Conservation (phyloP, 2,797 vertebrate species). For the Pangasius sanitwongsei region DNA sequence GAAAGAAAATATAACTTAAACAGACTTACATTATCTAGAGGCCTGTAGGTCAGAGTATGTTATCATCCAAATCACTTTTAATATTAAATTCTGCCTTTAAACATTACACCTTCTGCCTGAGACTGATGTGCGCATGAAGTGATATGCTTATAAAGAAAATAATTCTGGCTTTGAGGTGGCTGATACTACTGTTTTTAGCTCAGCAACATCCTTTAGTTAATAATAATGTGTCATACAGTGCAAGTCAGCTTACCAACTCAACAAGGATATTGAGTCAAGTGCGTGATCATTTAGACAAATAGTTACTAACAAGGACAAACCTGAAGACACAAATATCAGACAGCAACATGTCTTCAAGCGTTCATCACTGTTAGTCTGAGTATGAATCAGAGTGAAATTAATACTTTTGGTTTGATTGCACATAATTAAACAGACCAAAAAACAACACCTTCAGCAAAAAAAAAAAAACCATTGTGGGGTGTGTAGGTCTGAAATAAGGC, state of each 20-base stretch:
- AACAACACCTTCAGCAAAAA: neutral
- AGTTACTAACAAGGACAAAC: neutral
- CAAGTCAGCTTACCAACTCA: neutral
- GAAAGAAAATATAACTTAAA: neutral
- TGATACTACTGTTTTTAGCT: neutral
- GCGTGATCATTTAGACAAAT: neutral
- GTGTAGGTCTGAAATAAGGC: neutral
- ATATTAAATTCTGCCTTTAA: neutral
- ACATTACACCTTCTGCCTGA: neutral
- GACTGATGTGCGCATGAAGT: too few species aligned
- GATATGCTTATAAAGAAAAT: neutral
- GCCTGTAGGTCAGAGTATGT: neutral
- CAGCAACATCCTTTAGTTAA: neutral
- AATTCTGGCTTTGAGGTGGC: neutral
- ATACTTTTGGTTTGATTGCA: neutral
- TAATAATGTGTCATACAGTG: neutral
- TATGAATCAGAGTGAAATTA: neutral
- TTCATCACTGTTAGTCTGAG: neutral
- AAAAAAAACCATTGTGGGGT: neutral
- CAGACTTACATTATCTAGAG: neutral
- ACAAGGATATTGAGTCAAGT: neutral
- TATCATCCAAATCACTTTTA: slow-evolving; percentile 2
- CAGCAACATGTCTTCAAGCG: neutral
- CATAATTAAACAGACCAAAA: neutral
- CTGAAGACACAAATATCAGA: neutral